Base-by-base conservation (phyloP, 2,113 vertebrate species). In the Trogon melanurus region DNA sequence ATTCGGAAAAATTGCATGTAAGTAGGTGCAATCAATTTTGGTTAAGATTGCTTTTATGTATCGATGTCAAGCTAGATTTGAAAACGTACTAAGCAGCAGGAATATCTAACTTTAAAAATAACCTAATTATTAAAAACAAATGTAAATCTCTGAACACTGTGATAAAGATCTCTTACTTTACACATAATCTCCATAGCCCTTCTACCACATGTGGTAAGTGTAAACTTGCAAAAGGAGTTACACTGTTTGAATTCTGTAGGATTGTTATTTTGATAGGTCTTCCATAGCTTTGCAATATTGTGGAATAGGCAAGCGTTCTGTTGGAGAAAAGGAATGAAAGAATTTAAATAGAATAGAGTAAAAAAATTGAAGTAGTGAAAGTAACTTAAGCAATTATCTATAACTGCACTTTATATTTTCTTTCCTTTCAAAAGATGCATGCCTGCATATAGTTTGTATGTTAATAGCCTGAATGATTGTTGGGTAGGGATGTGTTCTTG, bases 201-300 rank as follows among this genome's bases (percentile, higher is more conserved):
- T 89, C 20, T 2, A 26, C 82, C 82, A 72, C 25, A 4, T 45
- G 29, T 6, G 3, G 14, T 45, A 72, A 71, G 9, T 0, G 0
- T 53, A 57, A 71, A 4, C 53, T 50, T 41, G 30, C 12, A 38
- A 65, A 84, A 82, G 32, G 13, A 75, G 26, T 38, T 53, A 5
- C 0, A 12, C 10, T 58, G 21, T 48, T 56, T 61, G 27, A 72
- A 36, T 88, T 88, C 45, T 79, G 13, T 70, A 57, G 19, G 30
- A 82, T 45, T 53, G 11, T 32, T 81, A 21, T 73, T 91, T 75
- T 65, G 4, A 30, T 48, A 16, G 45, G 53, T 29, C 34, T 72
- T 48, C 20, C 11, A 27, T 16, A 70, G 30, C 27, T 44, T 16
- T 91, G 51, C 25, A 48, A 13, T 56, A 18, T 26, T 82, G 45